Base-by-base conservation (phyloP, 2,113 vertebrate species). In the Neotoma lepida region DNA sequence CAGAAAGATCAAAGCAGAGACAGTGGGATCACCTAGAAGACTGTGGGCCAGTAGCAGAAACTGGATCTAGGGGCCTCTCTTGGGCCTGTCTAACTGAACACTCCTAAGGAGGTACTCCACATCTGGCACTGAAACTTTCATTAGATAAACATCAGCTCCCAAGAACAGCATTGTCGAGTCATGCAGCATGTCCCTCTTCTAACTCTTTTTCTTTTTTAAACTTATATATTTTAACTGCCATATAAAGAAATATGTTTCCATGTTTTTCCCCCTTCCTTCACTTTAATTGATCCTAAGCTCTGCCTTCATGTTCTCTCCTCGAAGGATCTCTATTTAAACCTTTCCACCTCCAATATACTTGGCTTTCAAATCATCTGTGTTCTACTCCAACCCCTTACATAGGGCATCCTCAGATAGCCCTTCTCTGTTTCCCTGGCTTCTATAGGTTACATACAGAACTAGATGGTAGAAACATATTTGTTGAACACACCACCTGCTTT, bases 61-160 rank as follows among this genome's bases (percentile, higher is more conserved):
- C n/a, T 17, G 13, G n/a, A 82, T 26, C n/a, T 84, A 26, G 39
- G 14, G 8, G 22, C 3, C 3, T 20, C 18, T 39, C 78, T 77
- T 77, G 6, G n/a, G 12, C 2, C 22, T 56, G 9, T 56, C 49
- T 80, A 1, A 78, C 18, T 80, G 24, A 56, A 46, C 20, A 80
- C 0, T 12, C 10, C 9, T 6, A 6, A 24, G 33, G 9, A 3
- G 18, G 9, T 54, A 78, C 0, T 2, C 73, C 41, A 17, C 13
- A 51, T 3, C 49, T 10, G 33, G 9, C 18, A 5, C 76, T n/a
- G 17, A 33, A 54, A 54, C 17, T 35, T 54, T 54, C 30, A 78
- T 54, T 54, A 35, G 4, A 9, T 78, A 35, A 22, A 54, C 6
- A 33, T 30, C 8, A 35, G 46, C 30, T 78, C 15, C 15, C 18